These are phyloP conservation scores for Mastigias papua DNA, from an alignment of 30 jellyfish, hydroid and myxozoan species.

Conservation along the genomic window DNA sequence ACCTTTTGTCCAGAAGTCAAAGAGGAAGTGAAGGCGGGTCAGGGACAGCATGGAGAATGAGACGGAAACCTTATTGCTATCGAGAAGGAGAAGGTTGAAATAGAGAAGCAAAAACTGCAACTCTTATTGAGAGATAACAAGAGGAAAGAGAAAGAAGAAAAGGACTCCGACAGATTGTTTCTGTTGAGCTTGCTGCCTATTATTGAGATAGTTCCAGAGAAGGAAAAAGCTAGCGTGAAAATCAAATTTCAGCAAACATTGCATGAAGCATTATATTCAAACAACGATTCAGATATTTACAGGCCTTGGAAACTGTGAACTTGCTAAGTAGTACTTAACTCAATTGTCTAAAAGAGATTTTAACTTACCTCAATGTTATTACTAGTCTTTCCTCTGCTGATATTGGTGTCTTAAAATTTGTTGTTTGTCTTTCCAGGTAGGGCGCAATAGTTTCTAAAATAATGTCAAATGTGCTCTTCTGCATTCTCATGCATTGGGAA, in stretches of 20 bases:
- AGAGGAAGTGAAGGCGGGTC: background rate
- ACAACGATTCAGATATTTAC: too few species aligned
- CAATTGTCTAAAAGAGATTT: too few species aligned
- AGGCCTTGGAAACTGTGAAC: slow-evolving; percentile 21
- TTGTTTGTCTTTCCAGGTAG: too few species aligned
- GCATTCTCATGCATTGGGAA: slow-evolving; percentile 17
- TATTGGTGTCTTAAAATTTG: slow-evolving; percentile 12
- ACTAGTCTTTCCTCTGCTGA: slow-evolving; percentile 18
- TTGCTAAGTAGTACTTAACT: too few species aligned
- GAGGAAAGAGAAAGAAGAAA: slow-evolving; percentile 35
- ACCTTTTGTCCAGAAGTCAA: too few species aligned
- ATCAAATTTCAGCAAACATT: too few species aligned
- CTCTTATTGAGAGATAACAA: slow-evolving; percentile 2
- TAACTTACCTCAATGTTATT: slow-evolving; percentile 9
- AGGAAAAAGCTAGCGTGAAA: slow-evolving; percentile 12
- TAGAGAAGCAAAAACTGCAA: too few species aligned
- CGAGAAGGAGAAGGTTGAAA: slow-evolving; percentile 8
- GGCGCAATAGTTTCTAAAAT: slow-evolving; percentile 26
- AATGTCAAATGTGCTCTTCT: background rate
- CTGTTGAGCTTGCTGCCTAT: too few species aligned
- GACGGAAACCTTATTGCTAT: slow-evolving; percentile 6
- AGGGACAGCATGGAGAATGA: background rate
- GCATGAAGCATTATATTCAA: too few species aligned
- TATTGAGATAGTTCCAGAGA: slow-evolving; percentile 1
- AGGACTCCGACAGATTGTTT: slow-evolving; percentile 10